Evolutionary conservation across 1,140 invertebrate genomes (phyloP), one percentile per base, ranked within the genome.

Genomic region (Drosophila pallidifrons): DNA sequence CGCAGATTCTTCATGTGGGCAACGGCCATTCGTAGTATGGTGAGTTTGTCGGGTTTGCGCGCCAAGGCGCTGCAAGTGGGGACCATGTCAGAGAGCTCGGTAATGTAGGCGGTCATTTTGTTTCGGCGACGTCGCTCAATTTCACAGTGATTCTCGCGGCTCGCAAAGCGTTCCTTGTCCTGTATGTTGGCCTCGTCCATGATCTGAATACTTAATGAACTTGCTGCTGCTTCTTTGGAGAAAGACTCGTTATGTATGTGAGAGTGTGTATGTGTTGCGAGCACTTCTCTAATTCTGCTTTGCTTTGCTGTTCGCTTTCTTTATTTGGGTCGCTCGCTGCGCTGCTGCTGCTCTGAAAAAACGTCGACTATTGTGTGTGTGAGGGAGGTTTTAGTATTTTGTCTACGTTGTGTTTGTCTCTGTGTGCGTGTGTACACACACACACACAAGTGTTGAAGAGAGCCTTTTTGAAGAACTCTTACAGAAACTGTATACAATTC

Each of bases 91-190:
- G 98, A 99, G 73, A 99, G 95, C 94, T 99, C 99, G 78, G 99
- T 99, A 91, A 99, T 99, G 94, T 99, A 99, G 69, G 98, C 97
- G 68, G 99, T 99, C 99, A 99, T 99, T 96, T 99, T 99, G 94
- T 99, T 99, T 68, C 99, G 95, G 78, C 99, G 94, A 70, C 99
- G 95, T 78, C 99, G 95, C 93, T 99, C 99, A 93, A 99, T 99
- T 94, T 99, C 99, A 94, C 98, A 99, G 94, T 99, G 99, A 93
- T 99, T 99, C 95, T 99, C 99, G 93, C 99, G 96, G 93, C 96
- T 95, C 76, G 98, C 98, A 95, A 98, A 99, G 86, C 97, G 95
- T 93, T 99, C 98, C 94, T 98, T 98, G 93, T 99, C 98, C 94
- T 98, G 97, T 93, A 97, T 96, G 93, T 95, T 97, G 83, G 98